Evolutionary conservation across 1,140 invertebrate genomes (phyloP), one percentile per base, ranked within the genome.

Genomic region (Amphibalanus amphitrite): DNA sequence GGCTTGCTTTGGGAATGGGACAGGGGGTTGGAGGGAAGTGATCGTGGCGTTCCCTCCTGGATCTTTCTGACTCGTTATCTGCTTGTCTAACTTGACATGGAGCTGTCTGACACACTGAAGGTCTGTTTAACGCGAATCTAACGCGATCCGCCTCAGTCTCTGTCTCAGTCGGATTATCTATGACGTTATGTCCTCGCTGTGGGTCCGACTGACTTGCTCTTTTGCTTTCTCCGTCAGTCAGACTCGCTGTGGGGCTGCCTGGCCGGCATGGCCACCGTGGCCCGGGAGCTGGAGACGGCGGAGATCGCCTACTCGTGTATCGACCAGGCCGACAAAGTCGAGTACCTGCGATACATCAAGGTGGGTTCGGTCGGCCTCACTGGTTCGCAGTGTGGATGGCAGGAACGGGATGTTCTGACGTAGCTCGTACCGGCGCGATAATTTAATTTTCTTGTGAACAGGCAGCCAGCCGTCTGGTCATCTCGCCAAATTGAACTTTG

Each of bases 291-390:
- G 29, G 84, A 87, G 65, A 88, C 91, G 33, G 93, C 93, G 0
- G 93, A 97, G 83, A 89, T 95, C 78, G 90, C 92, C 17, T 98
- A 95, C 82, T 90, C 92, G n/a, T 88, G 92, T 29, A 91, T 97
- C 71, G 86, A 88, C 74, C 88, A 93, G 84, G 88, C 87, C 69
- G 93, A 97, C 76, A 95, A 96, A 86, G 93, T 97, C 0, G 85
- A 88, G 76, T 94, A 92, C 78, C 89, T 97, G 71, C 87, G 90
- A 78, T 86, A 92, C 76, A 87, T 96, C 29, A 90, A 92, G 79
- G 87, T 87, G 81, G 72, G n/a, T 69, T 4, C 33, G 67, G 26
- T 8, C 28, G 4, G n/a, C n/a, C n/a, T n/a, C n/a, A n/a, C n/a
- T n/a, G n/a, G n/a, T n/a, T n/a, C n/a, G n/a, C n/a, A n/a, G n/a